A percentile compares a stretch with the other conserved stretches of the same genome.
Evolutionary conservation across 2,888 invertebrate genomes (phyloP).

Genomic region (Byasa hedistus): DNA sequence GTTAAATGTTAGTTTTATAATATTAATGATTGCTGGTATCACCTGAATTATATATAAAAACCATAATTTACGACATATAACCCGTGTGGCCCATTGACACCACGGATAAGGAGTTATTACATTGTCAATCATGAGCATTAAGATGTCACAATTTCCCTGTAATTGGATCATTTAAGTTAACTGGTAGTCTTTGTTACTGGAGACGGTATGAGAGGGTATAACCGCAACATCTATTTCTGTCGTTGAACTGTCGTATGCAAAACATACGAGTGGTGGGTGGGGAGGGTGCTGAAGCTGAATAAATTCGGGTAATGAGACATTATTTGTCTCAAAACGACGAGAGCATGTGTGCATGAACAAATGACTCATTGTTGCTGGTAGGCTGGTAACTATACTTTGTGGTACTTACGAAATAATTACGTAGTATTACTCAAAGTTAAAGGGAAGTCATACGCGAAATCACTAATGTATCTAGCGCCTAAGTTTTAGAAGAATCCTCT

Average conservation of each 20-base stretch:
- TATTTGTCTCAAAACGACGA: too few species aligned
- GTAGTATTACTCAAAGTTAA: too few species aligned
- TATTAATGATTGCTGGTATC: not conserved
- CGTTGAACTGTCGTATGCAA: not conserved
- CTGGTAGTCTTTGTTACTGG: not conserved
- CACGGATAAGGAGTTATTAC: not conserved
- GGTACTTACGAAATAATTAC: too few species aligned
- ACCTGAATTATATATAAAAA: not conserved
- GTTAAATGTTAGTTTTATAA: not conserved
- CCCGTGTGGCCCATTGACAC: not conserved
- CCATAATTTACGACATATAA: not conserved
- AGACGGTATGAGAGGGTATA: not conserved
- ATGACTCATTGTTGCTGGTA: too few species aligned
- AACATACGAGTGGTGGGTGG: too few species aligned
- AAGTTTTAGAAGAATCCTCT: too few species aligned
- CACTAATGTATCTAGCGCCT: too few species aligned
- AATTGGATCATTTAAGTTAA: not conserved
- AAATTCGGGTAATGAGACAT: too few species aligned
- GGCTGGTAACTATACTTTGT: too few species aligned
- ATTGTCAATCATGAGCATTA: not conserved
- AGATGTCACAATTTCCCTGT: not conserved
- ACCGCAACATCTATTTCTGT: not conserved
- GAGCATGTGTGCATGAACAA: too few species aligned
- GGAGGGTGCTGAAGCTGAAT: too few species aligned
- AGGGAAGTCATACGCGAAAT: too few species aligned